Evolutionary conservation across 2,113 vertebrate genomes (phyloP).

Genomic region (Dolichallabes microphthalmus): DNA sequence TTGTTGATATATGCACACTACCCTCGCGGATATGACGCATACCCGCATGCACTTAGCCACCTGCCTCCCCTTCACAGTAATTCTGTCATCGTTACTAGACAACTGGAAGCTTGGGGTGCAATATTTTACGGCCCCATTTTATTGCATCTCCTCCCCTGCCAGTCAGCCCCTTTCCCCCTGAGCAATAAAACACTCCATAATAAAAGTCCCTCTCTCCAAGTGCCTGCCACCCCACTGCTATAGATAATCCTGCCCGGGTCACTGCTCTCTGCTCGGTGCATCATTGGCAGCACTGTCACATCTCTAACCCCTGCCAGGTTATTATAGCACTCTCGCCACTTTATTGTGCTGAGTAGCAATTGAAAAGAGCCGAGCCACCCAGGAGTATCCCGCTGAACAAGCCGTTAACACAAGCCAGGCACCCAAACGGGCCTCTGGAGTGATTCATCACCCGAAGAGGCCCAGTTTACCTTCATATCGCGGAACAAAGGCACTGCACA

Average conservation of each 20-base stretch:
- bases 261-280: conserved; percentile 48
- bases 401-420: conserved; percentile 50
- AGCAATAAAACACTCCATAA: conserved; percentile 77
- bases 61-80: conserved; percentile 44
- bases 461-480: conserved; percentile 50
- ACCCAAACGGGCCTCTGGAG: conserved; percentile 43
- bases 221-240: conserved; percentile 66
- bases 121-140: conserved; percentile 66
- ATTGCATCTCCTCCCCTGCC: conserved; percentile 73
- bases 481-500: conserved; percentile 50
- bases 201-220: conserved; percentile 68
- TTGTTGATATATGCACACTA: conserved; percentile 49
- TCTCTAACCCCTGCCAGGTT: conserved; percentile 64
- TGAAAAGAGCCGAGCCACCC: conserved; percentile 55
- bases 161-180: conserved; percentile 69
- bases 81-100: conserved; percentile 64
- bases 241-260: conserved; percentile 72
- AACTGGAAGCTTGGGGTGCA: conserved; percentile 57
- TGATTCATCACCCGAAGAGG: conserved; percentile 52
- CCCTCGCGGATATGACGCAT: conserved; percentile 38
- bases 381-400: conserved; percentile 43
- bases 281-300: conserved; percentile 57
- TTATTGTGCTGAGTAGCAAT: conserved; percentile 57
- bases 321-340: conserved; percentile 54
- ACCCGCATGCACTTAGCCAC: conserved; percentile 32